Percentiles rank a stretch among this genome's conserved stretches.
These are phyloP conservation scores for Listrodromus nycthemerus DNA, from an alignment of 2,888 invertebrate genomes.

Conservation along the genomic window DNA sequence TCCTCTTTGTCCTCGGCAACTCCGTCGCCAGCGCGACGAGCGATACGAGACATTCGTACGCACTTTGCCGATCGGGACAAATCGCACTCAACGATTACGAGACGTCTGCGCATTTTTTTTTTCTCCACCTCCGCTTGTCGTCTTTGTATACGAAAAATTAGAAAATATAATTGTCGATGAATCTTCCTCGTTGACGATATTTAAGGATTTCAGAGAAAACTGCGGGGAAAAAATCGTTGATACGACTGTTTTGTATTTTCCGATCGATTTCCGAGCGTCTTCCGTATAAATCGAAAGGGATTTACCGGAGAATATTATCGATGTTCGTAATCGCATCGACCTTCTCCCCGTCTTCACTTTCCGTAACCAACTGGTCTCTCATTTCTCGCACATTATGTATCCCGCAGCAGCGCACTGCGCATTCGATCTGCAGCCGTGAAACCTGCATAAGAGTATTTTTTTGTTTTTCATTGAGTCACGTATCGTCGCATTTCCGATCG, in stretches of 20 bases:
- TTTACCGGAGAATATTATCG: constrained; percentile 47
- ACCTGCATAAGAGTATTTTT: constrained; percentile 25
- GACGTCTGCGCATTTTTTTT: not conserved
- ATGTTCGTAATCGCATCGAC: constrained; percentile 57
- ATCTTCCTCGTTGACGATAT: constrained; percentile 40
- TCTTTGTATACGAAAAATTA: not conserved
- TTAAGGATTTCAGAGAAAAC: not conserved
- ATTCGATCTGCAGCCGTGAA: constrained; percentile 10
- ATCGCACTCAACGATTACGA: not conserved
- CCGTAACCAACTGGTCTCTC: constrained; percentile 63
- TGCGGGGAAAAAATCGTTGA: not conserved
- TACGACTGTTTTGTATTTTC: not conserved
- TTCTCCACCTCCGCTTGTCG: not conserved
- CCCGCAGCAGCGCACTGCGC: not conserved
- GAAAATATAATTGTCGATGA: not conserved
- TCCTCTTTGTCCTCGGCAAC: constrained; percentile 33
- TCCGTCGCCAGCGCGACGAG: not conserved
- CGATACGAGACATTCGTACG: not conserved
- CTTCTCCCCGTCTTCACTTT: constrained; percentile 66
- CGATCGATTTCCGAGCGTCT: not conserved
- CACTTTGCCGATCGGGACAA: not conserved
- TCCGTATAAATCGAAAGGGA: constrained; percentile 33
- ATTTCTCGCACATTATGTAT: constrained; percentile 45
- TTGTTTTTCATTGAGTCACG: constrained; percentile 58
- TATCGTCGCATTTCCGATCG: constrained; percentile 24